Percentiles rank a stretch among this genome's conserved stretches.
phyloP scores from a whole-genome alignment of 1,140 invertebrate species.

The Euura saliciscinereae region DNA sequence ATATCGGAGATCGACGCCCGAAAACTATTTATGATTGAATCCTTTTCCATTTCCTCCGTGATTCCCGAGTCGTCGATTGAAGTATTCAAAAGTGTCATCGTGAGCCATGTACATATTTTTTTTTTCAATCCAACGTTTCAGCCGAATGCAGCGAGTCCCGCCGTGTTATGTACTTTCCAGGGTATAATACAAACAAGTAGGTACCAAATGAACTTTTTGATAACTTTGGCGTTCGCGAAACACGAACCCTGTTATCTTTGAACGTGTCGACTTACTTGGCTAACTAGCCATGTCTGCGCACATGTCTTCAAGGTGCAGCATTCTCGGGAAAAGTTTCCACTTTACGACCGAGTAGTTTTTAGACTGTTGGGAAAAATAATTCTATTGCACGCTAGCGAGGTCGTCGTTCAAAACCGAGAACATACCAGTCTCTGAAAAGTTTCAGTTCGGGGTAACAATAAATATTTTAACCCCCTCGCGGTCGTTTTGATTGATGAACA shows the following conservation, averaged over 20 bases:
- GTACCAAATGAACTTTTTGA: constrained; percentile 42
- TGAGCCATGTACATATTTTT: no score
- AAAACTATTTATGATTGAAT: no score
- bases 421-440: background rate
- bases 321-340: constrained; percentile 37
- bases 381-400: background rate
- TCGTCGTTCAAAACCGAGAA: background rate
- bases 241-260: constrained; percentile 45
- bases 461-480: no score
- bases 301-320: constrained; percentile 24
- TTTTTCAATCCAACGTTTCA: no score
- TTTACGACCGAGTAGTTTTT: constrained; percentile 24
- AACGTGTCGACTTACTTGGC: constrained; percentile 50
- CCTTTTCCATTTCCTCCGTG: no score
- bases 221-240: constrained; percentile 38
- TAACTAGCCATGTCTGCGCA: constrained; percentile 39
- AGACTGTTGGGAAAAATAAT: background rate
- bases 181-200: background rate
- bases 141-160: no score
- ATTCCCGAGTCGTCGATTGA: no score
- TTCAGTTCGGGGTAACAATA: background rate
- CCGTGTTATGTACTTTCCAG: no score
- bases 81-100: no score
- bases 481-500: no score
- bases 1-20: no score